Percentiles rank a stretch among this genome's conserved stretches.
Evolutionary conservation across 2,797 vertebrate genomes (phyloP).

Genomic region (Chiroxiphia lanceolata): DNA sequence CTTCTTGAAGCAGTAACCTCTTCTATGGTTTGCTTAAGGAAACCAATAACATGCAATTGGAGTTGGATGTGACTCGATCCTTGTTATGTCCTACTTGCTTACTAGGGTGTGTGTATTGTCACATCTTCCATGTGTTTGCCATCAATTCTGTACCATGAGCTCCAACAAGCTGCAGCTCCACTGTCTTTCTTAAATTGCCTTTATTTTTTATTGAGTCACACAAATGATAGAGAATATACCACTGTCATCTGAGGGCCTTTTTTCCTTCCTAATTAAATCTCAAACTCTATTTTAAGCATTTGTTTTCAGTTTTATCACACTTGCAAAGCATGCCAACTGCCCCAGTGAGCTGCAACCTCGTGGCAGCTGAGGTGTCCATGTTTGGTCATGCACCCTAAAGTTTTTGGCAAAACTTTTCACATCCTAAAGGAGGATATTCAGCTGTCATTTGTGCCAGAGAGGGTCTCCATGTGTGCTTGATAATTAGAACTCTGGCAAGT

Average conservation of each 20-base stretch:
- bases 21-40: background rate
- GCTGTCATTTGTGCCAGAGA: background rate
- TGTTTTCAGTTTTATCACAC: background rate
- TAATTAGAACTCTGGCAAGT: constrained; percentile 4
- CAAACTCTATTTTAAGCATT: constrained; percentile 14
- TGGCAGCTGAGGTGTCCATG: constrained; percentile 32
- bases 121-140: background rate
- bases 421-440: background rate
- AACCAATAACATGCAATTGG: background rate
- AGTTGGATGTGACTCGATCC: background rate
- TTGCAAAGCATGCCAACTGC: background rate
- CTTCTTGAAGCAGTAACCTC: background rate
- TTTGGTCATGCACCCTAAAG: constrained; percentile 52
- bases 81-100: background rate
- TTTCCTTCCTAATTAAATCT: background rate
- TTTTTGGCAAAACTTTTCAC: constrained; percentile 25
- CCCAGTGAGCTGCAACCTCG: background rate
- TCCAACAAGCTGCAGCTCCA: background rate
- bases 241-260: background rate
- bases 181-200: background rate
- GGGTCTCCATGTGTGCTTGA: background rate
- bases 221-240: background rate
- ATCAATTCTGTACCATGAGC: background rate
- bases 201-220: background rate
- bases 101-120: background rate